These are phyloP conservation scores for Pogoniulus pusillus DNA, from an alignment of 2,797 vertebrate genomes.

Conservation along the genomic window DNA sequence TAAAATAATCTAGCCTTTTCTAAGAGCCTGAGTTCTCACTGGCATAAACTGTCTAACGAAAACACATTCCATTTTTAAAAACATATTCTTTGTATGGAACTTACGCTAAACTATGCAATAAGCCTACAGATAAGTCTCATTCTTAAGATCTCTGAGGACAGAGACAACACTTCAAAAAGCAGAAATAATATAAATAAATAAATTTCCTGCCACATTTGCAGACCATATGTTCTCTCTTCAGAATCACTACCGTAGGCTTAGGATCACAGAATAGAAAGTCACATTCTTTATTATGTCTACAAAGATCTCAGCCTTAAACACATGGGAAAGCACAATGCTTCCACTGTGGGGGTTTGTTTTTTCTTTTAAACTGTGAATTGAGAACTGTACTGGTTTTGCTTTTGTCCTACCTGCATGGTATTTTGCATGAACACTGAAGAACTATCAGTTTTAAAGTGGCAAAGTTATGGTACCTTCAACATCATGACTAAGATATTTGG, in stretches of 20 bases:
- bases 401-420: not conserved
- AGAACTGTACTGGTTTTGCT: not conserved
- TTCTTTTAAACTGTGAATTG: not conserved
- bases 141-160: not conserved
- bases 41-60: not conserved
- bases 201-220: not conserved
- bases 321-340: not conserved
- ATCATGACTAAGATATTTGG: not conserved
- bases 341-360: rapidly evolving
- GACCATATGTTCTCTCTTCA: not conserved
- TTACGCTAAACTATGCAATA: not conserved
- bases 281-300: not conserved
- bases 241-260: not conserved
- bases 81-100: not conserved
- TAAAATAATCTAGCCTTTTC: not conserved
- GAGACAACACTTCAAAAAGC: not conserved
- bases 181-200: not conserved
- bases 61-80: not conserved
- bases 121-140: not conserved
- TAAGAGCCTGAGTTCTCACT: not conserved
- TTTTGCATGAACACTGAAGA: not conserved
- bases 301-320: not conserved
- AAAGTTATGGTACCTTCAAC: not conserved
- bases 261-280: not conserved
- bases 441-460: not conserved